A percentile compares a stretch with the other conserved stretches of the same genome.
Conservation (phyloP, 2,888 invertebrate species). For the Galeruca laticollis region DNA sequence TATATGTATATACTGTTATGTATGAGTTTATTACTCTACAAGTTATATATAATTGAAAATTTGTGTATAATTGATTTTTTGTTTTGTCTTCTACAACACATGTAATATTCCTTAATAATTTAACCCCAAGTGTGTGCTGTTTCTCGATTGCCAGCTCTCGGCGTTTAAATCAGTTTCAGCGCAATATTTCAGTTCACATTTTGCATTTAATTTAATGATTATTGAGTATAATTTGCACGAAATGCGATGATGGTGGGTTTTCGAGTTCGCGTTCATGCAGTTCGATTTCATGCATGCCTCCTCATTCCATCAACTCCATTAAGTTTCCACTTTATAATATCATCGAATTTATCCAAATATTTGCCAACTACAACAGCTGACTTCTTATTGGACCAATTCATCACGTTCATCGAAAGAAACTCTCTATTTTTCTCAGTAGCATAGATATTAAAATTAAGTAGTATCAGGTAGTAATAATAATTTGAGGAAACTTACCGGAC, state of each 20-base stretch:
- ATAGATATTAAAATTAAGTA: too few species aligned
- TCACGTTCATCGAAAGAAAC: too few species aligned
- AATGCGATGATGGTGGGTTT: slow-evolving; percentile 17
- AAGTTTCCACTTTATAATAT: slow-evolving; percentile 24
- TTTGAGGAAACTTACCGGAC: too few species aligned
- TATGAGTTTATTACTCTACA: too few species aligned
- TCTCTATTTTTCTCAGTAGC: too few species aligned
- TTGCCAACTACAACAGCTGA: slow-evolving; percentile 1
- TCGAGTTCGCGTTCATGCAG: slow-evolving; percentile 25
- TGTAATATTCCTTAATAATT: too few species aligned
- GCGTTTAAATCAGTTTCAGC: slow-evolving; percentile 26
- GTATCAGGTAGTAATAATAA: too few species aligned
- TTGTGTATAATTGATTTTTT: too few species aligned
- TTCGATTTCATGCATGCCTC: slow-evolving; percentile 21
- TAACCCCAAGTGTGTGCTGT: too few species aligned
- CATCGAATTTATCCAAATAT: slow-evolving; percentile 23
- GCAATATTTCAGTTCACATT: slow-evolving; percentile 33
- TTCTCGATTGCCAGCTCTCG: slow-evolving; percentile 1
- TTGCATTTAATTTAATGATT: slow-evolving; percentile 34
- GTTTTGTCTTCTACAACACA: too few species aligned
- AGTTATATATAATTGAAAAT: too few species aligned
- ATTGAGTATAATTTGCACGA: slow-evolving; percentile 37
- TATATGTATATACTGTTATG: too few species aligned
- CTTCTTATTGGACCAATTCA: background rate
- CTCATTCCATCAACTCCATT: slow-evolving; percentile 25